These are phyloP conservation scores for Odontocolon sp. DNA, from an alignment of 2,888 invertebrate genomes.

Conservation along the genomic window DNA sequence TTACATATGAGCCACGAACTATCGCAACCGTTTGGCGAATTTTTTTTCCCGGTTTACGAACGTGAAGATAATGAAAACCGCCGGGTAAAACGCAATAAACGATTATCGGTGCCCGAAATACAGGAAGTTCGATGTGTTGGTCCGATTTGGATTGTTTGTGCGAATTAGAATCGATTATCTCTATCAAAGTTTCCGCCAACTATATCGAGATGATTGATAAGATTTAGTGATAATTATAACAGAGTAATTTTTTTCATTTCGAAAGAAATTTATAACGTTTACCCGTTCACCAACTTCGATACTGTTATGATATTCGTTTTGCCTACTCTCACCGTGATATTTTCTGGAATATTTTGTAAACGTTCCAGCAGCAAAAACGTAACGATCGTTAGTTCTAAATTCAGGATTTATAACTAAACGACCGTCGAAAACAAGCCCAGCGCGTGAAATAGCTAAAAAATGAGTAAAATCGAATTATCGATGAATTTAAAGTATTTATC, in stretches of 20 bases:
- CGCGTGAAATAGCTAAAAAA: slow-evolving; percentile 83
- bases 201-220: too few relatives aligned
- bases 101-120: slow-evolving; percentile 78
- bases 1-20: slow-evolving; percentile 67
- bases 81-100: slow-evolving; percentile 83
- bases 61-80: slow-evolving; percentile 83
- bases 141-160: slow-evolving; percentile 31
- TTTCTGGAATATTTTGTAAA: slow-evolving; percentile 85
- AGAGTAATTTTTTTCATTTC: too few relatives aligned
- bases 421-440: slow-evolving; percentile 85
- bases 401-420: slow-evolving; percentile 84
- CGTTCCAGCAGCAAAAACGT: slow-evolving; percentile 86
- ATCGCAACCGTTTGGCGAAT: slow-evolving; percentile 82
- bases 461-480: too few relatives aligned
- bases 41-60: slow-evolving; percentile 84
- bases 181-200: slow-evolving; percentile 65
- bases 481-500: too few relatives aligned
- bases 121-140: slow-evolving; percentile 70
- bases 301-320: slow-evolving; percentile 84
- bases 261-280: slow-evolving; percentile 47
- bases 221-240: too few relatives aligned
- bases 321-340: slow-evolving; percentile 82
- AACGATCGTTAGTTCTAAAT: slow-evolving; percentile 85
- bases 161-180: slow-evolving; percentile 55
- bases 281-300: slow-evolving; percentile 86